Percentiles rank a stretch among this genome's conserved stretches.
Conservation (phyloP, 2,113 vertebrate genomes). For the Proterorhinus semilunaris region DNA sequence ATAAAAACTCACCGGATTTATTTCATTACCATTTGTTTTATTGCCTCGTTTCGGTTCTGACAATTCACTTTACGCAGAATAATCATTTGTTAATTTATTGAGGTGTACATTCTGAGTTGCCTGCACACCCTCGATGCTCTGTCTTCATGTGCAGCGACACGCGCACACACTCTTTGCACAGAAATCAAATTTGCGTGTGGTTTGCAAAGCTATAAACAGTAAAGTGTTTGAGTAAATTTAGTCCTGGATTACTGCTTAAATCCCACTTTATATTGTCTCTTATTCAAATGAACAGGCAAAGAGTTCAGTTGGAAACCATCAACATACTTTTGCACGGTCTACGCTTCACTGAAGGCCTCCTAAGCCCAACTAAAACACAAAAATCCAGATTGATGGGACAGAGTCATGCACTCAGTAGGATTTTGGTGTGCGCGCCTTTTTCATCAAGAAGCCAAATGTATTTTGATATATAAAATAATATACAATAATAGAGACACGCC, state of each 20-base stretch:
- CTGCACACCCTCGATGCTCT: background rate
- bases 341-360: background rate
- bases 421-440: background rate
- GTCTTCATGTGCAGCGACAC: constrained; percentile 4
- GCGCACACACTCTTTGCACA: background rate
- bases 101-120: too few species aligned
- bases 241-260: background rate
- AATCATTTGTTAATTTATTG: background rate
- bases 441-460: too few species aligned
- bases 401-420: background rate
- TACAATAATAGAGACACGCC: too few species aligned
- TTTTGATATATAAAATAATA: too few species aligned
- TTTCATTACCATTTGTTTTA: background rate
- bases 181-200: constrained; percentile 9
- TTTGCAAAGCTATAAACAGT: constrained; percentile 3
- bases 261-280: background rate
- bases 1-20: too few species aligned
- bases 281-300: background rate
- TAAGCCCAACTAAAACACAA: background rate
- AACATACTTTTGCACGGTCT: constrained; percentile 2
- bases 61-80: background rate
- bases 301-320: background rate
- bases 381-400: constrained; percentile 5
- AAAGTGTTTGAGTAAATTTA: background rate
- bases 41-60: background rate